phyloP scores from a whole-genome alignment of 1,140 invertebrate genomes.

The Hetaerina americana region DNA sequence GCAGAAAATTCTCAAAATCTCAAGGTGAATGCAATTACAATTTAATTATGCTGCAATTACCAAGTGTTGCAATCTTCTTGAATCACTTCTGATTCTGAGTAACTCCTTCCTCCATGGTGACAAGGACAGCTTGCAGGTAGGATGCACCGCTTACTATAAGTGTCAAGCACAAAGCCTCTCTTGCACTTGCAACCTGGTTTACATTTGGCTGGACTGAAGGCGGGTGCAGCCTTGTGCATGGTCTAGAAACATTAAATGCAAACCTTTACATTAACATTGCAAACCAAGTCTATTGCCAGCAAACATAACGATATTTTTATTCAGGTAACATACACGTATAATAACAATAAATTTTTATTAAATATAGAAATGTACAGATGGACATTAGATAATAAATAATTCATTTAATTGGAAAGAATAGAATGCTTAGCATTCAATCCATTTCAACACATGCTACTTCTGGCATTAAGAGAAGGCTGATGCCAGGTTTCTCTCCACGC shows the following conservation, averaged over 20 bases:
- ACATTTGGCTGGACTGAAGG: slow-evolving; percentile 40
- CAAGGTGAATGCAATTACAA: neutral
- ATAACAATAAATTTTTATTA: no score
- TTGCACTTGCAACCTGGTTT: slow-evolving; percentile 65
- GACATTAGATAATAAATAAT: no score
- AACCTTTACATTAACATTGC: no score
- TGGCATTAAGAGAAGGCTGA: no score
- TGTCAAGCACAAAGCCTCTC: slow-evolving; percentile 58
- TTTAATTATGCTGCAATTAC: slow-evolving; percentile 29
- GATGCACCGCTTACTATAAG: slow-evolving; percentile 50
- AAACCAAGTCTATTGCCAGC: no score
- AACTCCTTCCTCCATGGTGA: slow-evolving; percentile 73
- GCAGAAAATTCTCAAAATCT: neutral
- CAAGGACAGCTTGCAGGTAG: slow-evolving; percentile 62
- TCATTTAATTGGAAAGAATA: no score
- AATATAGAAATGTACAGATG: no score
- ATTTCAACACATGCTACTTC: no score
- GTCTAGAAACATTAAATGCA: slow-evolving; percentile 47
- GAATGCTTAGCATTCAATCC: no score
- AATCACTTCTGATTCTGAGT: slow-evolving; percentile 58
- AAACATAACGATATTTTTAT: no score
- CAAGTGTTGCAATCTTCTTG: slow-evolving; percentile 73
- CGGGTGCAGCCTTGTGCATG: slow-evolving; percentile 47
- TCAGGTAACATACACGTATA: no score
- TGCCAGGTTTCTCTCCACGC: no score